phyloP scores from a whole-genome alignment of 2,113 vertebrate species.

The Pagrus major region DNA sequence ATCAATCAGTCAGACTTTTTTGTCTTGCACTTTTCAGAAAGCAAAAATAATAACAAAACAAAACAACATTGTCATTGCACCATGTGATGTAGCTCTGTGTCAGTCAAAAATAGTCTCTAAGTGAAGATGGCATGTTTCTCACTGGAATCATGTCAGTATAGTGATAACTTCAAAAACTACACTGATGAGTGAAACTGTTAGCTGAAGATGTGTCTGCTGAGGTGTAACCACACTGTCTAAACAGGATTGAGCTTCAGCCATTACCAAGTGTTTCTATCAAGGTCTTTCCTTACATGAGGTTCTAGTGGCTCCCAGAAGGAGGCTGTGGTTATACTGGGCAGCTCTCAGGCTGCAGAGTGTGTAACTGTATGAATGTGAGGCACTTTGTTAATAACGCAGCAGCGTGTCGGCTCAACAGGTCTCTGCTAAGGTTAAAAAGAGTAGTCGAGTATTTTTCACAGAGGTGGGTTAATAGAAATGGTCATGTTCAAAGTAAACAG shows the following conservation, averaged over 20 bases:
- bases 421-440: slow-evolving; percentile 59
- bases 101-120: too few relatives aligned
- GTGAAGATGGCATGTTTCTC: too few relatives aligned
- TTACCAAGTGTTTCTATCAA: not conserved
- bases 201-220: too few relatives aligned
- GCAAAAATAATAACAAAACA: too few relatives aligned
- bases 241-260: not conserved
- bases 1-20: too few relatives aligned
- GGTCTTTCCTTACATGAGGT: not conserved
- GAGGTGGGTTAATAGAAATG: slow-evolving; percentile 62
- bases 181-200: too few relatives aligned
- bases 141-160: too few relatives aligned
- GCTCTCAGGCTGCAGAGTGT: not conserved
- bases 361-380: not conserved
- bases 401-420: slow-evolving; percentile 19
- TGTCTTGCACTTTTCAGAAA: too few relatives aligned
- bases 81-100: too few relatives aligned
- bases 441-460: slow-evolving; percentile 62
- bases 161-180: too few relatives aligned
- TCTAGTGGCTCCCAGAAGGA: not conserved
- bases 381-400: slow-evolving; percentile 23
- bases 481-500: slow-evolving; percentile 46
- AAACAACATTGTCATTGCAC: too few relatives aligned
- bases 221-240: too few relatives aligned
- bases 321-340: not conserved